These are phyloP conservation scores for Uloborus diversus DNA, from an alignment of 1,140 invertebrate genomes.

Conservation along the genomic window DNA sequence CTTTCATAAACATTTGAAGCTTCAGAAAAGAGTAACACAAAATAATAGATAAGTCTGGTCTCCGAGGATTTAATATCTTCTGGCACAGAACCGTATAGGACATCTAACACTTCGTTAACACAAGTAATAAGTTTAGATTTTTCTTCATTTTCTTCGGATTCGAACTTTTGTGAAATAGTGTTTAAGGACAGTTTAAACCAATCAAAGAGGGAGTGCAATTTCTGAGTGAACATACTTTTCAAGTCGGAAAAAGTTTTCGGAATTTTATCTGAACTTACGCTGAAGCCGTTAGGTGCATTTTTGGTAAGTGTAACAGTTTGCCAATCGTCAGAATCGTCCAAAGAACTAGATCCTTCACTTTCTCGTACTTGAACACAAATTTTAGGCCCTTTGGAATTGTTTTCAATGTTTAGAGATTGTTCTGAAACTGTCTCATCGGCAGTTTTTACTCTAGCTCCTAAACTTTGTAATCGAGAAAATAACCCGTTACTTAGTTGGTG, in stretches of 20 bases:
- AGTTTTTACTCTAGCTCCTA: conserved; percentile 21
- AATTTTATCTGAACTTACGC: not conserved
- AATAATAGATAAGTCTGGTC: not conserved
- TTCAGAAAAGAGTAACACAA: conserved; percentile 13
- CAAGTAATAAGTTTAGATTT: not conserved
- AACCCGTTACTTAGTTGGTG: conserved; percentile 14
- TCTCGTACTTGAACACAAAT: conserved; percentile 35
- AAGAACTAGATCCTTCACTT: not conserved
- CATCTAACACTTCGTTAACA: not conserved
- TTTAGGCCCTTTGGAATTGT: conserved; percentile 13
- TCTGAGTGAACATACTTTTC: conserved; percentile 19
- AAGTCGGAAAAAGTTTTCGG: conserved; percentile 21
- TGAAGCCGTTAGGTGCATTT: not conserved
- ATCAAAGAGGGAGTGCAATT: conserved; percentile 1
- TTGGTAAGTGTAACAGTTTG: not conserved
- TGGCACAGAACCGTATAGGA: not conserved
- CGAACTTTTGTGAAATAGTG: not conserved
- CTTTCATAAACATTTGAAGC: not conserved
- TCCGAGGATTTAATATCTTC: not conserved
- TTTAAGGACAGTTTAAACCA: conserved; percentile 27
- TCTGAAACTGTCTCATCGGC: not conserved
- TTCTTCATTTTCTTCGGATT: not conserved
- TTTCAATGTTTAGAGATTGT: not conserved
- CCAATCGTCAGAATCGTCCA: conserved; percentile 33
- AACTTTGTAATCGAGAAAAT: conserved; percentile 21